Conservation (phyloP, 35 echinoderm and acorn worm genomes). For the Anneissia japonica region DNA sequence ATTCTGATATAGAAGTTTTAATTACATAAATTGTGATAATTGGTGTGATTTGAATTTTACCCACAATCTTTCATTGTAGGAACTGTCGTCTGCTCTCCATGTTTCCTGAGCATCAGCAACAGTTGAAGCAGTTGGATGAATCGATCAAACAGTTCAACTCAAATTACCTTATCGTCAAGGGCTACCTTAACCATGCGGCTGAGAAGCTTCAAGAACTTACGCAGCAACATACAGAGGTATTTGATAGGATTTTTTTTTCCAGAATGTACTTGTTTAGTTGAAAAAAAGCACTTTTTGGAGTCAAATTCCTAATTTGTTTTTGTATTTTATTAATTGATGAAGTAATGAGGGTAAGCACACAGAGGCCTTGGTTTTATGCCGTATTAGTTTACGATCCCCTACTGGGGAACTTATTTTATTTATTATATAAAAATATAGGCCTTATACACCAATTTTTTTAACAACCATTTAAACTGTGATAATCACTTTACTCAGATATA, state of each 20-base stretch:
- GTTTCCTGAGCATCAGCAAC: conserved; percentile 74
- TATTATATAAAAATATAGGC: too few relatives aligned
- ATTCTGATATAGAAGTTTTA: too few relatives aligned
- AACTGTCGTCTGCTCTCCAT: conserved; percentile 68
- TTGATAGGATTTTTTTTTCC: neutral
- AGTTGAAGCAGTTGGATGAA: conserved; percentile 35
- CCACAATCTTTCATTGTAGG: conserved; percentile 31
- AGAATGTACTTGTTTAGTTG: neutral
- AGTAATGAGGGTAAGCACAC: too few relatives aligned
- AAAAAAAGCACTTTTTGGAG: neutral
- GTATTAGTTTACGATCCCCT: too few relatives aligned
- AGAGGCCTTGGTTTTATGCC: too few relatives aligned
- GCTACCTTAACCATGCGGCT: conserved; percentile 69
- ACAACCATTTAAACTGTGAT: too few relatives aligned
- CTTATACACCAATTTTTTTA: too few relatives aligned
- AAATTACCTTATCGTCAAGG: conserved; percentile 80
- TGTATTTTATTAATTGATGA: neutral
- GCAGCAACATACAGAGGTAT: conserved; percentile 44
- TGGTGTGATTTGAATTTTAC: neutral
- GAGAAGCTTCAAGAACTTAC: conserved; percentile 78
- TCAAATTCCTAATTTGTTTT: neutral
- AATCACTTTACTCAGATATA: too few relatives aligned
- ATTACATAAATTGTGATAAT: too few relatives aligned
- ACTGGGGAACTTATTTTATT: too few relatives aligned
- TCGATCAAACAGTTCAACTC: conserved; percentile 86